Conservation (phyloP, 2,797 vertebrate species). For the Lacerta agilis region DNA sequence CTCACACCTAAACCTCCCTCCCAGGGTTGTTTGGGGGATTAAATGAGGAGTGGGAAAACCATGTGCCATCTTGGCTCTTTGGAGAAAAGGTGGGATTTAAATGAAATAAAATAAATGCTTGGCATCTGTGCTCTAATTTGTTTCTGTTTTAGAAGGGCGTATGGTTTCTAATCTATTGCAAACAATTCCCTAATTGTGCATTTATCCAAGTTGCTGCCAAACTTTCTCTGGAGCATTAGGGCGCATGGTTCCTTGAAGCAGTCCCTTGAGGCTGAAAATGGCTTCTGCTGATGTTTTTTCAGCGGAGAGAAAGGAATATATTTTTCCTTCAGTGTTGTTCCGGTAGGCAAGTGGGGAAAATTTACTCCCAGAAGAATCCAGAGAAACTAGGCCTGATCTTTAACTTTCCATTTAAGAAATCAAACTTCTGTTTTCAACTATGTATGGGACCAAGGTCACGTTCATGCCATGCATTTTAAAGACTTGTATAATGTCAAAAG, state of each 20-base stretch:
- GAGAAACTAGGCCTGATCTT: slow-evolving; percentile 29
- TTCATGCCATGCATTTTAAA: too few species aligned
- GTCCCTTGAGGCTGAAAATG: slow-evolving; percentile 10
- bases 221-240: slow-evolving; percentile 39
- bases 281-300: neutral
- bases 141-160: neutral
- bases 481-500: too few species aligned
- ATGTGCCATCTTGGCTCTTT: too few species aligned
- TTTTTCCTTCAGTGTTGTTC: neutral
- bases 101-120: neutral
- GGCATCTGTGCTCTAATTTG: neutral
- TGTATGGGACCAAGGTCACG: neutral
- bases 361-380: neutral
- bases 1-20: too few species aligned
- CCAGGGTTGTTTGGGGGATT: too few species aligned
- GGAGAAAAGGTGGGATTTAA: too few species aligned
- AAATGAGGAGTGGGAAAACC: too few species aligned
- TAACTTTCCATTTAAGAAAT: slow-evolving; percentile 32
- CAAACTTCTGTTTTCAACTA: slow-evolving; percentile 1
- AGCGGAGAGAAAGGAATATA: neutral
- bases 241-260: neutral
- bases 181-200: slow-evolving; percentile 29
- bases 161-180: neutral
- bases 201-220: slow-evolving; percentile 25
- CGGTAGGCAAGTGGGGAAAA: slow-evolving; percentile 13